Evolutionary conservation across 1,140 invertebrate species (phyloP), one percentile per base, ranked within the genome.

Genomic region (Drosophila bocqueti): DNA sequence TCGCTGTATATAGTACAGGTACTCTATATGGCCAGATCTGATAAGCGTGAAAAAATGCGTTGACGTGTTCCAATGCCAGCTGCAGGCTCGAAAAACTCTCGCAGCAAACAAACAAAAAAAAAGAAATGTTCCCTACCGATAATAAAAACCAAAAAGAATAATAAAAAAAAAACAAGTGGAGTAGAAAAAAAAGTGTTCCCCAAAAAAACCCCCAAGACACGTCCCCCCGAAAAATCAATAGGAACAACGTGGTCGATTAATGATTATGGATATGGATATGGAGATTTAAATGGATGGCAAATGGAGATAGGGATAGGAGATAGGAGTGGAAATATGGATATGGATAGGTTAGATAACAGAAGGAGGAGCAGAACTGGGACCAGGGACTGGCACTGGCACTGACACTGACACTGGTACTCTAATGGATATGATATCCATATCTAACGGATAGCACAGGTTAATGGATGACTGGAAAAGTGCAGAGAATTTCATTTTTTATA

Each of bases 31-130:
- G 42, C 72, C 47, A 73, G 73, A 77, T 77, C 74, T 69, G 74
- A 77, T 77, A 77, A 77, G 74, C 75, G 64, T 77, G 75, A 69
- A 77, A 77, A 77, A 77, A 77, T 77, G 74, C 75, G 75, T 77
- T 77, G 74, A 77, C 75, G 75, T 77, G 75, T 77, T 77, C 57
- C 74, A 77, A 77, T 77, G 75, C 57, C 71, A 75, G 67, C 67
- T 71, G 49, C 67, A 71, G 67, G 46, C 63, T 71, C 36, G 34
- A 38, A 38, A 13, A 38, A 13, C 36, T 38, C 36, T 38, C 18
- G 15, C 11, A 46, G 5, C 21, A 65, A 47, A 65, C 40, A 34
- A 42, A 65, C 3, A 21, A 21, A 50, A 67, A 40, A 47, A 31
- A 36, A 54, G 34, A 64, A 64, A 10, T 24, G 29, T 26, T 45